Conservation (phyloP, 2,113 vertebrate genomes). For the Oncorhynchus masou region DNA sequence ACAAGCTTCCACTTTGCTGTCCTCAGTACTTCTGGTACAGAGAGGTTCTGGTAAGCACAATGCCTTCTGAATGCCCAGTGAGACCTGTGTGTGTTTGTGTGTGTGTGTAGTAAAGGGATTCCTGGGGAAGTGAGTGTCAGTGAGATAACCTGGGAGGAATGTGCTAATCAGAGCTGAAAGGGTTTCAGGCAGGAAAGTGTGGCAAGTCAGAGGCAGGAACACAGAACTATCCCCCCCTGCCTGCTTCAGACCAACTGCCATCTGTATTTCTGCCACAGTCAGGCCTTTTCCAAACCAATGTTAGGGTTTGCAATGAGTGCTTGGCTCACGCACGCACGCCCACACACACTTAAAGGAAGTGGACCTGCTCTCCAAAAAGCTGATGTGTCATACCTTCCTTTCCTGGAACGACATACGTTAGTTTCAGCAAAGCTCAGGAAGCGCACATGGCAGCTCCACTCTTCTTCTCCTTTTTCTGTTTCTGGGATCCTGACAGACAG, state of each 20-base stretch:
- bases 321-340: conserved; percentile 19
- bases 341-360: conserved; percentile 56
- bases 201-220: conserved; percentile 64
- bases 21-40: conserved; percentile 13
- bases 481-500: conserved; percentile 16
- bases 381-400: conserved; percentile 83
- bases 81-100: conserved; percentile 7
- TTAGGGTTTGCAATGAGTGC: neutral
- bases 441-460: conserved; percentile 44
- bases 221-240: conserved; percentile 37
- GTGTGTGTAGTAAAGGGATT: conserved; percentile 24
- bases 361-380: conserved; percentile 68
- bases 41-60: conserved; percentile 12
- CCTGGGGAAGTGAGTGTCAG: conserved; percentile 59
- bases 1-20: conserved; percentile 30
- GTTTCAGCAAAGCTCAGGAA: conserved; percentile 79
- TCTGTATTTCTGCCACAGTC: conserved; percentile 64
- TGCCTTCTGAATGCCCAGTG: conserved; percentile 1
- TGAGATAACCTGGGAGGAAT: conserved; percentile 67
- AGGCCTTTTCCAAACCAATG: conserved; percentile 56
- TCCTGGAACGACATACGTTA: conserved; percentile 49
- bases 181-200: conserved; percentile 60
- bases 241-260: conserved; percentile 36
- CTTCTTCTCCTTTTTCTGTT: conserved; percentile 42
- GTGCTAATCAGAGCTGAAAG: conserved; percentile 63